A percentile compares a stretch with the other conserved stretches of the same genome.
These are phyloP conservation scores for Muscidifurax raptorellus DNA, from an alignment of 1,140 invertebrate species.

Conservation along the genomic window DNA sequence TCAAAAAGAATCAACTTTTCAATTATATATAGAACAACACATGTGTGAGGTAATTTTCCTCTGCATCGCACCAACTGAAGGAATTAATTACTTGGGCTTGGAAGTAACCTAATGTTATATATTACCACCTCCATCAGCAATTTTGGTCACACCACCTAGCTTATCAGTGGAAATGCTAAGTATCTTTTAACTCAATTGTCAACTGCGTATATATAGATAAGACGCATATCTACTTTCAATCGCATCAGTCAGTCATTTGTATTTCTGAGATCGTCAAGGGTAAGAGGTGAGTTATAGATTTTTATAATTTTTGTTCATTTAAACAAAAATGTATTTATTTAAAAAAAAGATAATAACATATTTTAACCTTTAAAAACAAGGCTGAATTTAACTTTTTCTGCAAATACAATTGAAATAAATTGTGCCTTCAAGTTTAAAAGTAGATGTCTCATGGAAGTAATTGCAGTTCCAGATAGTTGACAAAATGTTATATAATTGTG, in stretches of 20 bases:
- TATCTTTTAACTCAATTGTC: constrained; percentile 27
- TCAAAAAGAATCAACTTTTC: not conserved
- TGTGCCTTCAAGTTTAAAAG: not conserved
- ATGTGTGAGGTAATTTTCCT: not conserved
- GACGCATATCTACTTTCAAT: constrained; percentile 19
- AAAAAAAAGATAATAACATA: not conserved
- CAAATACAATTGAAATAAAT: not conserved
- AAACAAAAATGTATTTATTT: not conserved
- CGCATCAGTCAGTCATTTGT: not conserved
- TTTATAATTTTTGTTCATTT: not conserved
- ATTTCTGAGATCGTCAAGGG: not conserved
- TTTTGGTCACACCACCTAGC: constrained; percentile 42
- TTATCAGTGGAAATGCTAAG: constrained; percentile 23
- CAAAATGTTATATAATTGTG: not conserved
- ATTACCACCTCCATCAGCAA: constrained; percentile 4
- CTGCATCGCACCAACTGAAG: not conserved
- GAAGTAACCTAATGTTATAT: constrained; percentile 17
- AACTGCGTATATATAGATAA: constrained; percentile 29
- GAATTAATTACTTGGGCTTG: not conserved
- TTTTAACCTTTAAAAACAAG: not conserved
- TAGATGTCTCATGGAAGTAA: not conserved
- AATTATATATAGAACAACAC: not conserved
- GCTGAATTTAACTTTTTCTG: not conserved
- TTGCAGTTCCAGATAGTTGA: not conserved
- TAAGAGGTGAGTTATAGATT: not conserved